Percentiles rank a stretch among this genome's conserved stretches.
Evolutionary conservation across 1,140 invertebrate genomes (phyloP).

Genomic region (Drosophila ficusphila): DNA sequence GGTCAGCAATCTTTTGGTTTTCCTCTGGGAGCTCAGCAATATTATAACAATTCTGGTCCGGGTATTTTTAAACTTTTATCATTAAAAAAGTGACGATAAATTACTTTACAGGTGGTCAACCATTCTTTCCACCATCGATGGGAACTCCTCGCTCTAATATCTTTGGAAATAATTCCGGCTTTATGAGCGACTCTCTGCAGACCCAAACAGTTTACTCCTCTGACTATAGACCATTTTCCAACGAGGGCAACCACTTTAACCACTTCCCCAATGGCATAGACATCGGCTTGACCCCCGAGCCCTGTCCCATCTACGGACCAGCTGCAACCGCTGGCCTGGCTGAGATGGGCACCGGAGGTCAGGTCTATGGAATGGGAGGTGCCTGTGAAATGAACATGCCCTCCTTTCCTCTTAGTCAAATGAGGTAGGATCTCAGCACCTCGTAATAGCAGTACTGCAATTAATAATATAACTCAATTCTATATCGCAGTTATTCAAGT

Average conservation of each 20-base stretch:
- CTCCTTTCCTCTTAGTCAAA: constrained; percentile 29
- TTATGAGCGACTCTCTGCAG: constrained; percentile 24
- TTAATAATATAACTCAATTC: not conserved
- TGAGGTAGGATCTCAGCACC: constrained; percentile 18
- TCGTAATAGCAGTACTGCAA: no score
- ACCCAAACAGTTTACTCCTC: constrained; percentile 38
- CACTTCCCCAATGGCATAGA: constrained; percentile 43
- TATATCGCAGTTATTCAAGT: constrained; percentile 15
- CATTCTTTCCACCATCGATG: constrained; percentile 5
- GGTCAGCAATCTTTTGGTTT: constrained; percentile 1
- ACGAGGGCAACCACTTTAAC: constrained; percentile 34
- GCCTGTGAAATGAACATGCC: constrained; percentile 8
- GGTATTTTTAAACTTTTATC: not conserved
- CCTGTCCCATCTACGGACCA: constrained; percentile 3
- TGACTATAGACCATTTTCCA: constrained; percentile 29
- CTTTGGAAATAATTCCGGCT: constrained; percentile 9
- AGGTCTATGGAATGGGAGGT: constrained; percentile 33
- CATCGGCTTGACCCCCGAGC: constrained; percentile 22
- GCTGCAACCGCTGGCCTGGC: constrained; percentile 5
- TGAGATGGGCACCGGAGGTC: constrained; percentile 37
- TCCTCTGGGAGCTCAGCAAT: constrained; percentile 8
- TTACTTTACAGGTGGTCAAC: not conserved
- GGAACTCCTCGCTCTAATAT: not conserved
- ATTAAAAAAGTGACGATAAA: no score
- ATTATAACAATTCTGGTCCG: not conserved